A percentile compares a stretch with the other conserved stretches of the same genome.
These are phyloP conservation scores for Bucorvus abyssinicus DNA, from an alignment of 2,797 vertebrate genomes.

Conservation along the genomic window DNA sequence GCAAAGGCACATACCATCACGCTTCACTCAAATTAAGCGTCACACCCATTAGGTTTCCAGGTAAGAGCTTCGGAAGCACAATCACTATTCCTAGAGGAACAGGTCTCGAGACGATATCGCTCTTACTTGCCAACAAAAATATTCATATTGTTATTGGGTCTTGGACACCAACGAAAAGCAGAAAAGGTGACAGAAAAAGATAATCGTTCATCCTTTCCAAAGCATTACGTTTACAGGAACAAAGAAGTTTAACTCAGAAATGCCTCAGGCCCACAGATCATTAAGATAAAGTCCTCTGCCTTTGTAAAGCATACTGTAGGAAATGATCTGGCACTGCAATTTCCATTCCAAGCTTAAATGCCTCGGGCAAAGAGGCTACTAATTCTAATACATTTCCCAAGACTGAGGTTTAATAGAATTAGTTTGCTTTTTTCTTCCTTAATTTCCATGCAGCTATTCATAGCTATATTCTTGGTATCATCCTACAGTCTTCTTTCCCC, in stretches of 20 bases:
- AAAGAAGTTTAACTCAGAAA: neutral
- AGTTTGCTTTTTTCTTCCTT: neutral
- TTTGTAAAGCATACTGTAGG: neutral
- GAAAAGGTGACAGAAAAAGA: neutral
- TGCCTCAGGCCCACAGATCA: neutral
- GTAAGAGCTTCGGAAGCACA: neutral
- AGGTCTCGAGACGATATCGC: neutral
- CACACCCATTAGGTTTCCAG: neutral
- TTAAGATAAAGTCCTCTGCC: constrained; percentile 1
- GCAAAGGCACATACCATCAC: neutral
- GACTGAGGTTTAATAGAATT: neutral
- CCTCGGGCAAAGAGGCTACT: constrained; percentile 12
- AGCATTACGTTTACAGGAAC: neutral
- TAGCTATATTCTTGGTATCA: neutral
- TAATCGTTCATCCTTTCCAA: neutral
- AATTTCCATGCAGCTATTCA: neutral
- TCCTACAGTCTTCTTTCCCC: neutral
- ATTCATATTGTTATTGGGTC: neutral
- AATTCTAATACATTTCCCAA: neutral
- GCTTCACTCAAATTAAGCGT: neutral
- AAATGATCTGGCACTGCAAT: constrained; percentile 10
- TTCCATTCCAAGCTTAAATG: neutral
- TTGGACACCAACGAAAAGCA: neutral
- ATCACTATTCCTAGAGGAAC: neutral
- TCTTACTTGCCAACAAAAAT: neutral